A percentile compares a stretch with the other conserved stretches of the same genome.
These are phyloP conservation scores for Diploscapter pachys DNA, from an alignment of 1,140 invertebrate genomes.

Conservation along the genomic window DNA sequence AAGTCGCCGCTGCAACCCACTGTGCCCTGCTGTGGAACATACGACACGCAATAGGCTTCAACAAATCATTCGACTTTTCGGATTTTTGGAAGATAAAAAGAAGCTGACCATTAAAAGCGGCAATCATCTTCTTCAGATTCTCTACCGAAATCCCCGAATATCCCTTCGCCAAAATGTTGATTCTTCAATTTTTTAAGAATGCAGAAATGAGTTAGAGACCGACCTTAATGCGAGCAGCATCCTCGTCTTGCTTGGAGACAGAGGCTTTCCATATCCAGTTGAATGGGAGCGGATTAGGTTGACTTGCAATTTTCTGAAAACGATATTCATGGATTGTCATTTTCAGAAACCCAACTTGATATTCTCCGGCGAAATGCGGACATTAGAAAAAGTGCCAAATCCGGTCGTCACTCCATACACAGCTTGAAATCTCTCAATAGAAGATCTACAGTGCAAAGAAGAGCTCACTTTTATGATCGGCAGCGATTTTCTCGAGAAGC, in stretches of 20 bases:
- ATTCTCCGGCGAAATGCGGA: conserved; percentile 66
- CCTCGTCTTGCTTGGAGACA: conserved; percentile 68
- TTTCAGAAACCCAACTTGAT: conserved; percentile 62
- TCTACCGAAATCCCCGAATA: conserved; percentile 71
- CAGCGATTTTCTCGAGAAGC: conserved; percentile 51
- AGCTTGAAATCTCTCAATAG: conserved; percentile 60
- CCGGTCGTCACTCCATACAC: conserved; percentile 77
- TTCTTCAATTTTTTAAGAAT: conserved; percentile 57
- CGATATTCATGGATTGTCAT: conserved; percentile 21
- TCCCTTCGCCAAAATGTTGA: conserved; percentile 73
- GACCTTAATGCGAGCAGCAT: conserved; percentile 69
- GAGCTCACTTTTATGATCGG: conserved; percentile 48
- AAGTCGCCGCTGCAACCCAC: conserved; percentile 74
- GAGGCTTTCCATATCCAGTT: conserved; percentile 69
- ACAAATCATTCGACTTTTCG: conserved; percentile 11
- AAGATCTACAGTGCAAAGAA: neutral
- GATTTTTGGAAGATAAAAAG: neutral
- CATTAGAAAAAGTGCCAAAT: conserved; percentile 73
- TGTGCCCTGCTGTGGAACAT: conserved; percentile 73
- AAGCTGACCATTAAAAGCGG: conserved; percentile 70
- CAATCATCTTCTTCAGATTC: conserved; percentile 68
- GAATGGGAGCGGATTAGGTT: conserved; percentile 73
- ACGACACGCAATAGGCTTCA: conserved; percentile 70
- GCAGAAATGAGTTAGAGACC: neutral
- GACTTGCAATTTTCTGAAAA: conserved; percentile 68